phyloP scores from a whole-genome alignment of 2,888 invertebrate genomes.

The Podotricha telesiphe region DNA sequence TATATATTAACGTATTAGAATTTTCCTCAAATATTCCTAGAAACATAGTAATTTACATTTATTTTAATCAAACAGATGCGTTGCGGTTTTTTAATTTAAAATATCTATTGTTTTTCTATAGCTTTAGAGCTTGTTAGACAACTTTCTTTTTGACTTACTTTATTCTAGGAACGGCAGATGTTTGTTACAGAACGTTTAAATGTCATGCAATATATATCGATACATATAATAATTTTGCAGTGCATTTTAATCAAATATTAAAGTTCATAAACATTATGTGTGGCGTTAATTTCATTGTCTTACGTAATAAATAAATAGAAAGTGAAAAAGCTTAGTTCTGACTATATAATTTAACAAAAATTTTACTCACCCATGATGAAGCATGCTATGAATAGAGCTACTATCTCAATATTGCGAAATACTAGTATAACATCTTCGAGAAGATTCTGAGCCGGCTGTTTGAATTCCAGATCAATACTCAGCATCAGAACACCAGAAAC shows the following conservation, averaged over 20 bases:
- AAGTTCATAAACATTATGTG: background rate
- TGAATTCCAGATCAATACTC: constrained; percentile 89
- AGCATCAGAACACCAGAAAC: constrained; percentile 87
- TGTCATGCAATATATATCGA: background rate
- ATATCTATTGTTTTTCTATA: background rate
- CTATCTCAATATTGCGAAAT: constrained; percentile 87
- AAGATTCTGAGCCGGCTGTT: constrained; percentile 88
- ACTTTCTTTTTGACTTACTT: constrained; percentile 10
- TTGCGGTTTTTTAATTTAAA: background rate
- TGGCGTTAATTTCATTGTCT: background rate
- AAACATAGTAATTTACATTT: background rate
- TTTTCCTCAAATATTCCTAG: constrained; percentile 9
- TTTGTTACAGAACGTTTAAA: background rate
- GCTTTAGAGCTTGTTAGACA: constrained; percentile 1
- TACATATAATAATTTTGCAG: background rate
- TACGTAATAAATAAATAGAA: constrained; percentile 6
- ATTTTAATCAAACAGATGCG: background rate
- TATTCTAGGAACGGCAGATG: background rate
- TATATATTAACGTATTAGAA: background rate
- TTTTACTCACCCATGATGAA: constrained; percentile 86
- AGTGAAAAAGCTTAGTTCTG: background rate
- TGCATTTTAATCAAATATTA: background rate
- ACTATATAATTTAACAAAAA: constrained; percentile 1
- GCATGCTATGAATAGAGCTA: constrained; percentile 88
- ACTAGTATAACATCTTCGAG: constrained; percentile 87